Base-by-base conservation (phyloP, 1,140 invertebrate species). In the roundworm (Caenorhabditis elegans) region DNA sequence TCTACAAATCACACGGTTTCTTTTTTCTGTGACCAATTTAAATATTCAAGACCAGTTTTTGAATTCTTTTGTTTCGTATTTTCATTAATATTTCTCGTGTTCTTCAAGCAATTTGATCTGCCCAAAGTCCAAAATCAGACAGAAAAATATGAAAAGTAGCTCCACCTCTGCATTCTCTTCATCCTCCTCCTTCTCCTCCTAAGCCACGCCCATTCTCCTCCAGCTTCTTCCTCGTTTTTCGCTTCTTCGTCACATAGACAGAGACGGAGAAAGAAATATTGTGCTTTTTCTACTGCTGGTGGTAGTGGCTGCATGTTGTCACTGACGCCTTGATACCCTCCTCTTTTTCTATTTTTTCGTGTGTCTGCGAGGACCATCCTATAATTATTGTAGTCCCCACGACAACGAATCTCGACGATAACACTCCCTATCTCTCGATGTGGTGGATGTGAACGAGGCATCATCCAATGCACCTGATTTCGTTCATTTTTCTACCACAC, bases 231-330 rank as follows among this genome's bases (percentile, higher is more conserved):
- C 55, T 65, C 26, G 55, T 65, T 65, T 65, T 65, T 65, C 55
- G 55, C 31, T 65, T 65, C 55, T 65, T 65, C 55, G 55, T 31
- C 55, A 34, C 55, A 65, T 65, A 65, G 55, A 65, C 55, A 34
- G 55, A 65, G 55, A 36, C 55, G 31, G 55, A 31, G 55, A 65
- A 65, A 65, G 55, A 65, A 65, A 65, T 65, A 65, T 65, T 65
- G 55, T 65, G 55, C 55, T 65, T n/a, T n/a, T n/a, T n/a, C n/a
- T n/a, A n/a, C 31, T 65, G n/a, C 55, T 65, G 34, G 19, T 65
- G 55, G 28, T 65, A 28, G 55, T 65, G 55, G 31, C 28, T 65
- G 55, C 55, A 65, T 36, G 55, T 65, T 65, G 55, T 65, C 55
- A 65, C 55, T 65, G 55, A 22, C 26, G 22, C 31, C 55, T 65